Conservation (phyloP, 1,140 invertebrate genomes). For the Calephelis virginiensis region DNA sequence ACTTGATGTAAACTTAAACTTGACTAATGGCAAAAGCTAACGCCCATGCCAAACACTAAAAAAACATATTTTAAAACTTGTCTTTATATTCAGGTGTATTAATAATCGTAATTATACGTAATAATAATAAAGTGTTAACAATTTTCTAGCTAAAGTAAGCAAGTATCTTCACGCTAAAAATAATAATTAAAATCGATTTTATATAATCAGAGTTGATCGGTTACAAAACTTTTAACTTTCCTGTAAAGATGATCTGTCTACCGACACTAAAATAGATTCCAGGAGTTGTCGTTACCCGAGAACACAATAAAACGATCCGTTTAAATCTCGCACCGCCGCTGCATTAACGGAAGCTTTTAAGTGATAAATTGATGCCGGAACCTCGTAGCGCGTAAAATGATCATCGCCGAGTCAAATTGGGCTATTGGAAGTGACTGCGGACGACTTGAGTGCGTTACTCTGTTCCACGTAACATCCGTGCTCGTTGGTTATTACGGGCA, state of each 20-base stretch:
- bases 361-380: constrained; percentile 75
- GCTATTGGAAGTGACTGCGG: constrained; percentile 35
- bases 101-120: no score
- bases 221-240: no score
- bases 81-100: no score
- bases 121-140: no score
- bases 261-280: constrained; percentile 33
- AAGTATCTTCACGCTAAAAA: no score
- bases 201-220: no score
- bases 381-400: constrained; percentile 67
- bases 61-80: no score
- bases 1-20: no score
- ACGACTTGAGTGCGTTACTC: constrained; percentile 57
- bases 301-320: constrained; percentile 47
- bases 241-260: not conserved
- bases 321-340: constrained; percentile 41
- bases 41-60: no score
- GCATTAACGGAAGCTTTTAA: constrained; percentile 70
- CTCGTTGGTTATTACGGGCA: constrained; percentile 28
- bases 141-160: no score
- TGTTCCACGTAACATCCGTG: constrained; percentile 31
- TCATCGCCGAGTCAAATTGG: constrained; percentile 53
- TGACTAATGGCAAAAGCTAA: no score
- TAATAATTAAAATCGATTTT: no score
- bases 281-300: constrained; percentile 35